Percentiles rank a stretch among this genome's conserved stretches.
These are phyloP conservation scores for Trachymyrmex cornetzi DNA, from an alignment of 1,140 invertebrate species.

Conservation along the genomic window DNA sequence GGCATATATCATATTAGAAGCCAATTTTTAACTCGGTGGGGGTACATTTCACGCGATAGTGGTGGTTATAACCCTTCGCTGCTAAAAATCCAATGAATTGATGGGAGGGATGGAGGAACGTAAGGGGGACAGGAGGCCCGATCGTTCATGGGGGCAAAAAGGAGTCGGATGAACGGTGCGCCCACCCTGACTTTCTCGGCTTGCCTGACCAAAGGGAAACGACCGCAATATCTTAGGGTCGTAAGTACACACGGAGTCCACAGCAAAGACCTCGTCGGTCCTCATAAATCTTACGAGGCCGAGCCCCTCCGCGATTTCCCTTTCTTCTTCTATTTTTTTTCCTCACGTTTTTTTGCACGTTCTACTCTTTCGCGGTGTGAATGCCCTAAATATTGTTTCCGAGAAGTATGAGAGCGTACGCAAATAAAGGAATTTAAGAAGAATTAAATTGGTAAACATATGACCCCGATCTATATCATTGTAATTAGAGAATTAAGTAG, in stretches of 20 bases:
- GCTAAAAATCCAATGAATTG: slow-evolving; percentile 82
- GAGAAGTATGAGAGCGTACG: not conserved
- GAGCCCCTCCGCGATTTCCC: slow-evolving; percentile 61
- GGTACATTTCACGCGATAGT: slow-evolving; percentile 78
- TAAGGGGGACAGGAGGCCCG: not conserved
- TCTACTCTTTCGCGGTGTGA: slow-evolving; percentile 9
- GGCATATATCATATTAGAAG: slow-evolving; percentile 82
- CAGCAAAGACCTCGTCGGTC: slow-evolving; percentile 68
- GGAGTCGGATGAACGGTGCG: slow-evolving; percentile 49
- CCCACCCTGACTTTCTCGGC: slow-evolving; percentile 71
- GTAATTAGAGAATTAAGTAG: slow-evolving; percentile 30
- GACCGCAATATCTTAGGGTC: slow-evolving; percentile 76
- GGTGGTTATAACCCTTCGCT: slow-evolving; percentile 74
- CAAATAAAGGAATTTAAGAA: not conserved
- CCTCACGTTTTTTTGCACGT: not conserved
- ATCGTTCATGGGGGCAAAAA: slow-evolving; percentile 70
- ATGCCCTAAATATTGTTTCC: slow-evolving; percentile 44
- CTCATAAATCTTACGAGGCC: slow-evolving; percentile 71
- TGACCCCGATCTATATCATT: not conserved
- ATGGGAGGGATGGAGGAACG: slow-evolving; percentile 57
- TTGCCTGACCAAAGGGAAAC: slow-evolving; percentile 76
- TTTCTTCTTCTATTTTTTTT: slow-evolving; percentile 54
- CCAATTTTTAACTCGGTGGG: slow-evolving; percentile 81
- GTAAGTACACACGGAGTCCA: slow-evolving; percentile 74
- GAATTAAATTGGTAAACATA: not conserved